Evolutionary conservation across 2,113 vertebrate genomes (phyloP).

Genomic region (Oreochromis tanganicae): DNA sequence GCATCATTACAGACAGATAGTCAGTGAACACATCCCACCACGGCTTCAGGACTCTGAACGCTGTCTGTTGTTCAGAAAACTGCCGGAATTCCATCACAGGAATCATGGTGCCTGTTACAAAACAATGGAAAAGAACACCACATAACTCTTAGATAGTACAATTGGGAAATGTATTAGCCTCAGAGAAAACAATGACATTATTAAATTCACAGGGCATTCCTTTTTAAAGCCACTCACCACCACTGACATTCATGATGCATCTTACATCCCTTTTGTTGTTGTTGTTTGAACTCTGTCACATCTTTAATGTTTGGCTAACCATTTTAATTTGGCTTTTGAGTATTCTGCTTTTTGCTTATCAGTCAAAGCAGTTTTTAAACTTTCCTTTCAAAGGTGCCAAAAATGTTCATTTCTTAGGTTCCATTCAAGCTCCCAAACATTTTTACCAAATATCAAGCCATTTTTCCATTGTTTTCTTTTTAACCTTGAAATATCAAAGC

Average conservation of each 20-base stretch:
- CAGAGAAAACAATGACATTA: background rate
- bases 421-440: background rate
- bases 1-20: conserved; percentile 94
- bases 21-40: conserved; percentile 99
- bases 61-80: conserved; percentile 96
- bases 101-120: conserved; percentile 84
- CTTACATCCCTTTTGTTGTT: background rate
- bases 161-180: background rate
- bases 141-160: background rate
- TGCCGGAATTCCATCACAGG: conserved; percentile 96
- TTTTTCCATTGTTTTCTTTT: background rate
- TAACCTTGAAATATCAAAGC: background rate
- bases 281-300: background rate
- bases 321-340: background rate
- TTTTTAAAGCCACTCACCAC: background rate
- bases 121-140: background rate
- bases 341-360: background rate
- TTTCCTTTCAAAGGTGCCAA: background rate
- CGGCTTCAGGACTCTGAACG: conserved; percentile 95
- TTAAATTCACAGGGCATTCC: background rate
- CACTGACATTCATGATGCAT: background rate
- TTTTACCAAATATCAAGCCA: background rate
- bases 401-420: background rate
- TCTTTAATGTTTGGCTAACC: background rate
- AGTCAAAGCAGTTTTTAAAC: background rate